Percentiles rank a stretch among this genome's conserved stretches.
phyloP scores from a whole-genome alignment of 2,797 vertebrate genomes.

The Peromyscus eremicus region DNA sequence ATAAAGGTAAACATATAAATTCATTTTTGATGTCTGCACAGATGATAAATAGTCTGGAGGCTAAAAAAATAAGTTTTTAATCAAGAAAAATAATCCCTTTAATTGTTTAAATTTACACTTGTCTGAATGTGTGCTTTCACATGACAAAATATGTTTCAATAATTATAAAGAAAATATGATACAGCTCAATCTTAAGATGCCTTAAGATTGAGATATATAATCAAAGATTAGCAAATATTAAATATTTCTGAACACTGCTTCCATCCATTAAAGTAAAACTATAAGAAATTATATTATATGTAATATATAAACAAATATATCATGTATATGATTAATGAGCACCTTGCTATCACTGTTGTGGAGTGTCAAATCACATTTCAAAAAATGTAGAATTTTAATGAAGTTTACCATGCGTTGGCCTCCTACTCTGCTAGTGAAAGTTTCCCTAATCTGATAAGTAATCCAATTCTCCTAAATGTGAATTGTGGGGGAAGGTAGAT shows the following conservation, averaged over 20 bases:
- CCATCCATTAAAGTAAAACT: background rate
- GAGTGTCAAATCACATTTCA: background rate
- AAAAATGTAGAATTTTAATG: background rate
- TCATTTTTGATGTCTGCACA: background rate
- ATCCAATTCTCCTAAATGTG: background rate
- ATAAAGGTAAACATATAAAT: background rate
- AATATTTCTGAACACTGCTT: background rate
- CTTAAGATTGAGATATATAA: background rate
- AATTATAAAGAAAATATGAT: background rate
- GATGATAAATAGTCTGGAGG: background rate
- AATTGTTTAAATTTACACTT: background rate
- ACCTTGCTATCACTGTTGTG: background rate
- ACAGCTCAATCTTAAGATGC: background rate
- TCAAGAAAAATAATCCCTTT: background rate
- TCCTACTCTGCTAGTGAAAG: background rate
- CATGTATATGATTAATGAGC: background rate
- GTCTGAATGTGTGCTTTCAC: background rate
- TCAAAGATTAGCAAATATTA: background rate
- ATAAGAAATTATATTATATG: background rate
- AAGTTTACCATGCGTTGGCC: background rate
- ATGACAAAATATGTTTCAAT: background rate
- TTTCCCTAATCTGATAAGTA: background rate
- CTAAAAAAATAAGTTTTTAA: background rate
- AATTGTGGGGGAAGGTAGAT: background rate
- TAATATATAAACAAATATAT: background rate